phyloP scores from a whole-genome alignment of 2,113 vertebrate species.

The Thalassoma bifasciatum region DNA sequence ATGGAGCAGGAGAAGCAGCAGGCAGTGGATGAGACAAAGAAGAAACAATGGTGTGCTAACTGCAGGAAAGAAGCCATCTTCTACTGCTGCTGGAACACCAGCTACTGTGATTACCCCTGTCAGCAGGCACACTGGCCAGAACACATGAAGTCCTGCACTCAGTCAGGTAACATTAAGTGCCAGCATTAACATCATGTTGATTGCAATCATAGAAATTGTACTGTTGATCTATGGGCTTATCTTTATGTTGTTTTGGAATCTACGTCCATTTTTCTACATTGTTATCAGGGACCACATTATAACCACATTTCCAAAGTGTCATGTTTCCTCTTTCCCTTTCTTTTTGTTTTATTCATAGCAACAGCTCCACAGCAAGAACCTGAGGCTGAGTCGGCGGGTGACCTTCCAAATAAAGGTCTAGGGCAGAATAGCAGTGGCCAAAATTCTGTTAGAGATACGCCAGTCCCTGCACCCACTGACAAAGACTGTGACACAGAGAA shows the following conservation, averaged over 20 bases:
- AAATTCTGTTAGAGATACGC: slow-evolving; percentile 82
- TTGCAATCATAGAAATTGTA: neutral
- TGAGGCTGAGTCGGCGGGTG: slow-evolving; percentile 87
- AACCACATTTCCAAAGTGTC: slow-evolving; percentile 15
- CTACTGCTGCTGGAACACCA: slow-evolving; percentile 99
- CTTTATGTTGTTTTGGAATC: neutral
- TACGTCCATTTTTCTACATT: neutral
- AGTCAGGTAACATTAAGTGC: slow-evolving; percentile 88
- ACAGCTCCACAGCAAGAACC: slow-evolving; percentile 94
- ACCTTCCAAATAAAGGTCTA: slow-evolving; percentile 86
- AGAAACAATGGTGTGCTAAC: slow-evolving; percentile 98
- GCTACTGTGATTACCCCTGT: slow-evolving; percentile 99
- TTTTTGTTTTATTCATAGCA: slow-evolving; percentile 79
- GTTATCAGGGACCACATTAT: neutral
- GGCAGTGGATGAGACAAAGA: slow-evolving; percentile 96
- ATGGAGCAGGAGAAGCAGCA: slow-evolving; percentile 94
- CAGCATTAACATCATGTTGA: neutral
- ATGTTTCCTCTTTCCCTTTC: slow-evolving; percentile 11
- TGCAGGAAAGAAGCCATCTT: slow-evolving; percentile 99
- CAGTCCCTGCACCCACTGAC: slow-evolving; percentile 83
- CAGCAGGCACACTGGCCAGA: slow-evolving; percentile 99
- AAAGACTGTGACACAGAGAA: slow-evolving; percentile 89
- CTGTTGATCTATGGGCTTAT: neutral
- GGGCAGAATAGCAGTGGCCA: slow-evolving; percentile 82
- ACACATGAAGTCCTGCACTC: slow-evolving; percentile 99